Evolutionary conservation across 64 coral and sea anemone genomes (phyloP).

Genomic region (Cladopsammia gracilis): DNA sequence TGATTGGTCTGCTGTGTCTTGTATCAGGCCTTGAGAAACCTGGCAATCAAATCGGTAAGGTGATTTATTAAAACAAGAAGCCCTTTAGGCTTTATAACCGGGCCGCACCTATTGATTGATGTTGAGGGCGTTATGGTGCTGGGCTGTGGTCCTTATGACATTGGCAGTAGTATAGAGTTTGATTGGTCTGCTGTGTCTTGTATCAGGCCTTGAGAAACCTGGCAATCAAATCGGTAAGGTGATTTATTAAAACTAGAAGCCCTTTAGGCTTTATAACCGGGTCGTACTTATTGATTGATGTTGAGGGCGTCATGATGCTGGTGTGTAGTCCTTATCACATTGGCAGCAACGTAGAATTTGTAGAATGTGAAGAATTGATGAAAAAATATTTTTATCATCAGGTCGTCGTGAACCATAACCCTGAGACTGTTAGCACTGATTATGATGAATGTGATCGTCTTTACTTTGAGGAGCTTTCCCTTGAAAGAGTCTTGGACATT

Average conservation of each 20-base stretch:
- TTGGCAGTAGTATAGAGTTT: constrained; percentile 99
- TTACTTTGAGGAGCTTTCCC: constrained; percentile 98
- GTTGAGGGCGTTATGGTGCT: constrained; percentile 95
- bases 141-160: constrained; percentile 97
- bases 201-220: constrained; percentile 90
- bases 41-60: constrained; percentile 88
- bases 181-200: constrained; percentile 99
- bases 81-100: no score
- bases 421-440: constrained; percentile 99
- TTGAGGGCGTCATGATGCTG: constrained; percentile 95
- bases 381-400: not conserved
- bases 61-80: not conserved
- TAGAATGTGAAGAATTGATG: no score
- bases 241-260: not conserved
- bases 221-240: constrained; percentile 82
- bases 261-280: no score
- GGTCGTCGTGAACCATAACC: constrained; percentile 98
- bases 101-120: constrained; percentile 60
- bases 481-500: constrained; percentile 97
- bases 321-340: constrained; percentile 98
- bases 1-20: constrained; percentile 99
- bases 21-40: constrained; percentile 85
- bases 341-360: no score
- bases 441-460: constrained; percentile 98
- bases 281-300: constrained; percentile 68